These are phyloP conservation scores for Eutrigla gurnardus DNA, from an alignment of 2,797 vertebrate species.

Conservation along the genomic window DNA sequence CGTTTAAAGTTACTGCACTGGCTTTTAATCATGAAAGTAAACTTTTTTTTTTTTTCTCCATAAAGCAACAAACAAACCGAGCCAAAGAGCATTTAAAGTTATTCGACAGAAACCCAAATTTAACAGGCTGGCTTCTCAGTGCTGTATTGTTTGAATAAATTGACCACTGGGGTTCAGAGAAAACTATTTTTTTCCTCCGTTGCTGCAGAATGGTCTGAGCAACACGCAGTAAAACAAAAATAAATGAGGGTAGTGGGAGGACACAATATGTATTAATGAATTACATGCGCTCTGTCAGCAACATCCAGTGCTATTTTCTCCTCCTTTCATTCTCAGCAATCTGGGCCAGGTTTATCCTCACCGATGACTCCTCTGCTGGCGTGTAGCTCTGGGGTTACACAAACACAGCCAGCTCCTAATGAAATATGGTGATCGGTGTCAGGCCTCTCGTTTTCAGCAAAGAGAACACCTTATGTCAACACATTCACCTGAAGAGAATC, in stretches of 20 bases:
- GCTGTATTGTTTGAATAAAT: constrained; percentile 44
- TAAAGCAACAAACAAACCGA: constrained; percentile 44
- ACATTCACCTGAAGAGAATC: constrained; percentile 21
- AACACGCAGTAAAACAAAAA: constrained; percentile 8
- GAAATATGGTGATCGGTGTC: constrained; percentile 52
- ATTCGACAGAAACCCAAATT: constrained; percentile 16
- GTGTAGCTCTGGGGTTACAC: constrained; percentile 52
- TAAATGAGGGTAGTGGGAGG: background rate
- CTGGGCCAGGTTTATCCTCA: constrained; percentile 54
- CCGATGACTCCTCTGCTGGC: constrained; percentile 48
- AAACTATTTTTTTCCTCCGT: background rate
- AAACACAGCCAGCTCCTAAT: constrained; percentile 57
- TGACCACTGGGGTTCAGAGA: constrained; percentile 23
- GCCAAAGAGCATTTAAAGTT: constrained; percentile 26
- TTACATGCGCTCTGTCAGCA: constrained; percentile 53
- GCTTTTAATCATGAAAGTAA: constrained; percentile 19
- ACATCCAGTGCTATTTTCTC: constrained; percentile 51
- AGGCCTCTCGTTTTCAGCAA: constrained; percentile 16
- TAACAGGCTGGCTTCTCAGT: constrained; percentile 2
- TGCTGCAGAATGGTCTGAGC: constrained; percentile 4
- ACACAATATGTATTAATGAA: constrained; percentile 48
- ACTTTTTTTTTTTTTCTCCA: background rate
- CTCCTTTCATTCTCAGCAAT: constrained; percentile 37
- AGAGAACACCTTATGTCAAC: constrained; percentile 37
- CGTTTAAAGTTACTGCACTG: background rate